Evolutionary conservation across 1,140 invertebrate genomes (phyloP), one percentile per base, ranked within the genome.

Genomic region (Drosophila quadrilineata): DNA sequence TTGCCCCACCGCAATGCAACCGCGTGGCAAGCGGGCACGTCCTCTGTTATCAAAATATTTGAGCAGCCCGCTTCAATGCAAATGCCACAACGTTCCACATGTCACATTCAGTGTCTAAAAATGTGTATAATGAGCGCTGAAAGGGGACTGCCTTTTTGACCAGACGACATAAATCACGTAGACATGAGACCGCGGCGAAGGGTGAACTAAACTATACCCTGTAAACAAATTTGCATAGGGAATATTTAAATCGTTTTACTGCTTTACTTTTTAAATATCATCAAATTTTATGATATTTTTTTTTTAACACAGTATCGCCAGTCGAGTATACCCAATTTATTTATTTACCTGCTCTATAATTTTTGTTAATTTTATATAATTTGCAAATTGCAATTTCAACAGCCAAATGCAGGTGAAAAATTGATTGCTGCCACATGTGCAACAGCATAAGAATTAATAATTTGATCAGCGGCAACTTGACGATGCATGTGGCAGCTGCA

Each of bases 81-180:
- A 54, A 45, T 63, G 50, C 59, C 35, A 22, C 35, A 57, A n/a
- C n/a, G n/a, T n/a, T 46, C 41, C 33, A 57, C 57, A 19, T 21
- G 33, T 8, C 3, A 45, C 3, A 45, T 21, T 3, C 26, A 48
- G 8, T 52, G 56, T 17, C 58, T 45, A 62, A 67, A 67, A 62
- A 62, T 62, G 33, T n/a, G n/a, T 54, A 49, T 67, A 67, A 67
- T 62, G 64, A 67, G 49, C 29, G 41, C 0, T n/a, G 36, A 2
- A 8, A 17, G 12, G 12, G 26, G 43, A 12, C 8, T 35, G 41
- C 24, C n/a, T n/a, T 52, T 29, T 26, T 54, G 64, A 33, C 59
- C 65, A 68, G 65, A 68, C 65, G 14, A 48, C 41, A 63, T 68
- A 66, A 66, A 66, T 66, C 63, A 66, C 63, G 63, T 38, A 65